phyloP scores from a whole-genome alignment of 2,888 invertebrate species.

The Eucera pruinosa region DNA sequence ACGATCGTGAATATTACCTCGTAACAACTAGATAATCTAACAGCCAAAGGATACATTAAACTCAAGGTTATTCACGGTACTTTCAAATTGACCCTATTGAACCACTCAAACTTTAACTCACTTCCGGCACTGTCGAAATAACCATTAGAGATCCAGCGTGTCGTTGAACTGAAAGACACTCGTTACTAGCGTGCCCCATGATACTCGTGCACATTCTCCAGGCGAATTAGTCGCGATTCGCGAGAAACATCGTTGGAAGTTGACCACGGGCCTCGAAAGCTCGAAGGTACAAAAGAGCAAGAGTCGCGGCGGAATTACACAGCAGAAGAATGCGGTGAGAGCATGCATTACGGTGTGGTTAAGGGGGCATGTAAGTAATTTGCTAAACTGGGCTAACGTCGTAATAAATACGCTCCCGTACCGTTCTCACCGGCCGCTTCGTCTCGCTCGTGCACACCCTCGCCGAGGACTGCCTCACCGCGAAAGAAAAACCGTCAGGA shows the following conservation, averaged over 20 bases:
- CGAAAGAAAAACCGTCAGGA: constrained; percentile 65
- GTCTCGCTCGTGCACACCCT: constrained; percentile 48
- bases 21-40: background rate
- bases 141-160: background rate
- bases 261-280: constrained; percentile 21
- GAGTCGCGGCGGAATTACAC: constrained; percentile 59
- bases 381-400: constrained; percentile 72
- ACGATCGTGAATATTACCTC: background rate
- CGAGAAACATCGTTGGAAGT: constrained; percentile 24
- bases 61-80: background rate
- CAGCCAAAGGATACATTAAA: background rate
- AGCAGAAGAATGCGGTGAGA: constrained; percentile 64
- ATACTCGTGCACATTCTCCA: constrained; percentile 47
- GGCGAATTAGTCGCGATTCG: constrained; percentile 52
- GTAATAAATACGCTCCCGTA: constrained; percentile 68
- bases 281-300: constrained; percentile 33
- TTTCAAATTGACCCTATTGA: constrained; percentile 18
- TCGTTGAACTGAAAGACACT: constrained; percentile 30
- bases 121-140: constrained; percentile 36
- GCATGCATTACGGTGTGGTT: constrained; percentile 68
- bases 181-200: background rate
- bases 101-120: constrained; percentile 6
- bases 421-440: constrained; percentile 38
- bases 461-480: constrained; percentile 34
- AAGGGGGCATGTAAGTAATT: constrained; percentile 70